Conservation (phyloP, 23 tunicate genomes). For the Diplosoma virens region DNA sequence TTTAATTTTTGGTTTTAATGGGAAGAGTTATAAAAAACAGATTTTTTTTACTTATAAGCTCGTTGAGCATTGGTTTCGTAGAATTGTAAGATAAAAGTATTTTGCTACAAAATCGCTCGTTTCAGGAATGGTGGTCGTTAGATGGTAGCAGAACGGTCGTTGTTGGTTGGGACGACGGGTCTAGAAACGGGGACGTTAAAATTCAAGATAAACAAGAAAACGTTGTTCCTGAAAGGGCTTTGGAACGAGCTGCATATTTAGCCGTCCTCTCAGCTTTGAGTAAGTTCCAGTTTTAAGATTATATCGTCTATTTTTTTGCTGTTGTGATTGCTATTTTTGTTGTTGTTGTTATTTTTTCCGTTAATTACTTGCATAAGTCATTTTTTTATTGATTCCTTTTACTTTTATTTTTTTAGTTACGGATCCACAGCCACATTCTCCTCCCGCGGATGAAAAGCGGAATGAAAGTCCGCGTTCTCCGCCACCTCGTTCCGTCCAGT, state of each 20-base stretch:
- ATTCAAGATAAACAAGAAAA: neutral
- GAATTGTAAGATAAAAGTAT: neutral
- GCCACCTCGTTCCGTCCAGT: conserved; percentile 47
- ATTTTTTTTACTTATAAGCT: neutral
- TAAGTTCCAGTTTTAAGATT: neutral
- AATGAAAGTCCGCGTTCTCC: conserved; percentile 43
- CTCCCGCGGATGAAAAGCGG: neutral
- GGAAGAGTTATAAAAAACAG: neutral
- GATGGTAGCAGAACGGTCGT: conserved; percentile 45
- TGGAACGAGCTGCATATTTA: conserved; percentile 52
- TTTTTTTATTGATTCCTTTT: too few species aligned
- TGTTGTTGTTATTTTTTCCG: too few species aligned
- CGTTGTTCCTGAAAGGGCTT: neutral
- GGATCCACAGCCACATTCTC: too few species aligned
- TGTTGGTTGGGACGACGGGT: conserved; percentile 63
- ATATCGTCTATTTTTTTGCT: too few species aligned
- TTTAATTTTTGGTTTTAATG: neutral
- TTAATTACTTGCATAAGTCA: too few species aligned
- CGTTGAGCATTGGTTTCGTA: neutral
- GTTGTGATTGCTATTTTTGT: too few species aligned
- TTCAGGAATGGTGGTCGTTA: conserved; percentile 65
- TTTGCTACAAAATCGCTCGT: neutral
- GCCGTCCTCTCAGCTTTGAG: conserved; percentile 48
- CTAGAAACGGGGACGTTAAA: neutral
- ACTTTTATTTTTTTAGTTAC: too few species aligned